phyloP scores from a whole-genome alignment of 2,113 vertebrate genomes.

The Corydoras sp. region DNA sequence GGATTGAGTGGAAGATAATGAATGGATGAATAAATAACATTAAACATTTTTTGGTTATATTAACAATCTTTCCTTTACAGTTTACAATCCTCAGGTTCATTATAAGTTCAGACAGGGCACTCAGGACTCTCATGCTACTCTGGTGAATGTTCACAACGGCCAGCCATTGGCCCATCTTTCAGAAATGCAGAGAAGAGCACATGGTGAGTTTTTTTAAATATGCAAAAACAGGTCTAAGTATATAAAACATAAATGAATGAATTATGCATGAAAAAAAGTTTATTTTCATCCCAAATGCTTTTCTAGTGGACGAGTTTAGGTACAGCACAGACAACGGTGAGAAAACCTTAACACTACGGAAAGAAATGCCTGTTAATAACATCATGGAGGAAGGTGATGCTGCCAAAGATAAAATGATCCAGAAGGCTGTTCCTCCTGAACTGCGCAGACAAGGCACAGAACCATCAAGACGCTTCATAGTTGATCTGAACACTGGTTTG shows the following conservation, averaged over 20 bases:
- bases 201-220: constrained; percentile 2
- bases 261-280: no score
- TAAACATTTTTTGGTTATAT: not conserved
- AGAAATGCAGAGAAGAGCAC: constrained; percentile 39
- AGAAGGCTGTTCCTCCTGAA: not conserved
- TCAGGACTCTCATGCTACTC: constrained; percentile 36
- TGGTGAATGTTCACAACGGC: constrained; percentile 40
- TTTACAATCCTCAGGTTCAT: constrained; percentile 27
- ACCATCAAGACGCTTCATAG: constrained; percentile 46
- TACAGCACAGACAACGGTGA: constrained; percentile 1
- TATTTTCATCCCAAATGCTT: constrained; percentile 21
- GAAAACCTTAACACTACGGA: constrained; percentile 14
- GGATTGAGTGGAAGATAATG: no score
- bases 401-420: constrained; percentile 11
- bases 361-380: constrained; percentile 5
- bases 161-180: not conserved
- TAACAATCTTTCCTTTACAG: constrained; percentile 26
- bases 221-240: not conserved
- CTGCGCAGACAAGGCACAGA: constrained; percentile 49
- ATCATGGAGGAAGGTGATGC: not conserved
- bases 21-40: not conserved
- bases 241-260: no score
- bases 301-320: not conserved
- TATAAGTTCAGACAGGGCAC: constrained; percentile 53
- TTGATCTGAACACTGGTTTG: constrained; percentile 47